Base-by-base conservation (phyloP, 2,113 vertebrate species). In the Patagioenas fasciata region DNA sequence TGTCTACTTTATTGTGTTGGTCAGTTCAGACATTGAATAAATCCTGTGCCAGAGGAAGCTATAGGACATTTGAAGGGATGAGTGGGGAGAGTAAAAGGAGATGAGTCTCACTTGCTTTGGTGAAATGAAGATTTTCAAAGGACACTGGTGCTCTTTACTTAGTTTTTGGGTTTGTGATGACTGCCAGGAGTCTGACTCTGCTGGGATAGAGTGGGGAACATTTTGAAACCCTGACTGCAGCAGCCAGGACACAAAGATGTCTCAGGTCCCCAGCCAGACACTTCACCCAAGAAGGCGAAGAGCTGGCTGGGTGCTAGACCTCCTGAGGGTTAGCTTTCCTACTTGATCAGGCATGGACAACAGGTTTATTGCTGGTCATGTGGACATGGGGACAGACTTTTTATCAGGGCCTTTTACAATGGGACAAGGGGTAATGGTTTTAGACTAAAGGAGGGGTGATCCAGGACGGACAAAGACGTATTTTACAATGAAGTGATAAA, bases 301-400 rank as follows among this genome's bases (percentile, higher is more conserved):
- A 40, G 8, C 61, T 74, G 36, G 12, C 26, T 36, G 13, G 38
- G 38, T 85, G 42, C 32, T 50, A 29, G 29, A 34, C 10, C 3
- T 10, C 9, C 14, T 26, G 50, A 70, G 11, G 13, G 10, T 31
- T 66, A 60, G 10, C 51, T 65, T 81, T 67, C 15, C 48, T 57
- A 17, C 0, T 1, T 31, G 23, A 11, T 4, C 1, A 1, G 42
- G 15, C 34, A 25, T 1, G 14, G 58, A 47, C 1, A 0, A 13
- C 25, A 15, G 5, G 5, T 32, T 93, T 78, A 29, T 29, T 61
- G 36, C 13, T 58, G 34, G 6, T 17, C 23, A 0, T 10, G 4
- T 67, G 36, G 1, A 47, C 44, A 47, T 47, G 44, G 44, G 44
- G 44, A 47, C 44, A 47, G 44, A 47, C 18, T 47, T 47, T 47